Conservation (phyloP, 2,888 invertebrate species). For the Acanthococcus lagerstroemiae region DNA sequence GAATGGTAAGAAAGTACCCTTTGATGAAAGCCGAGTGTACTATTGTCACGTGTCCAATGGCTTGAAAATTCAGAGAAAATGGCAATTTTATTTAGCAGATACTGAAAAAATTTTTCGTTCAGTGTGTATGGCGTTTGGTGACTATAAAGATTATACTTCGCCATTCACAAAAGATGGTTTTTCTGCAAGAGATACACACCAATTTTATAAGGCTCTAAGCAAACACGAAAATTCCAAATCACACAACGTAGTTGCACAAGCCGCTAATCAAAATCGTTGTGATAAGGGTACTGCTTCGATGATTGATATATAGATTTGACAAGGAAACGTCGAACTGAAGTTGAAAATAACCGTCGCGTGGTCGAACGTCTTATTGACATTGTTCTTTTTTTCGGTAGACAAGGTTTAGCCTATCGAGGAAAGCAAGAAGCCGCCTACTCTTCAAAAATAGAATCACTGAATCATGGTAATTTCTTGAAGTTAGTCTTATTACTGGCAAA, state of each 20-base stretch:
- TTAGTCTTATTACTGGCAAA: constrained; percentile 7
- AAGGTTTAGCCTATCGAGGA: constrained; percentile 17
- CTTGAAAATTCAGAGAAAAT: not conserved
- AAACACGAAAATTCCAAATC: not conserved
- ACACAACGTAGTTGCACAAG: not conserved
- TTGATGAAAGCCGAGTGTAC: not conserved
- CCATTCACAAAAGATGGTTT: not conserved
- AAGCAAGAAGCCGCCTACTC: constrained; percentile 18
- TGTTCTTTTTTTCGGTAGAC: constrained; percentile 15
- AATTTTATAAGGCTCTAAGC: not conserved
- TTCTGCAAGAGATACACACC: not conserved
- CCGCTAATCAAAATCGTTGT: not conserved
- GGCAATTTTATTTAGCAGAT: not conserved
- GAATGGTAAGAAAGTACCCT: constrained; percentile 12
- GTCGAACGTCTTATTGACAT: constrained; percentile 17
- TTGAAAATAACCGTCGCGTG: not conserved
- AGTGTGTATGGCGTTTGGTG: not conserved
- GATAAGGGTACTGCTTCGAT: not conserved
- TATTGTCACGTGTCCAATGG: not conserved
- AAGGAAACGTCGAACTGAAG: constrained; percentile 2
- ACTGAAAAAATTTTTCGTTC: not conserved
- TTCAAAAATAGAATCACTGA: not conserved
- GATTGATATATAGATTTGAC: not conserved
- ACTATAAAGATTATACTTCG: not conserved
- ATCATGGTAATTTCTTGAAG: constrained; percentile 24